Percentiles rank a stretch among this genome's conserved stretches.
These are phyloP conservation scores for Caerostris extrusa DNA, from an alignment of 1,140 invertebrate species.

Conservation along the genomic window DNA sequence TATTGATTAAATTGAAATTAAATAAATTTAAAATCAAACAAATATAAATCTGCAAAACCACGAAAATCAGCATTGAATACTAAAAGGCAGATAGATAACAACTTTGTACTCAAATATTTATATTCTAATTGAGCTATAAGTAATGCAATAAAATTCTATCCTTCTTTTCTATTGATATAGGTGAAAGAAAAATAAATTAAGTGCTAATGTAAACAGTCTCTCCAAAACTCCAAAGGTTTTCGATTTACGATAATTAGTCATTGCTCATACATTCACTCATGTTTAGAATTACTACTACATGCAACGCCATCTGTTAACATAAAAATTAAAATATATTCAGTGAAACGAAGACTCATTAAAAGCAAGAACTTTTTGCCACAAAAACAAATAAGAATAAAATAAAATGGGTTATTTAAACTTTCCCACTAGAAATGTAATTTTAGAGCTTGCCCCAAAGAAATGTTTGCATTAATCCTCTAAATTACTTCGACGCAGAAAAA, in stretches of 20 bases:
- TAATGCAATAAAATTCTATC: background rate
- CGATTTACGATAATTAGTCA: background rate
- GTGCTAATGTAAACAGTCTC: background rate
- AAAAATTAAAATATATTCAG: background rate
- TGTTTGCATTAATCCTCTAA: constrained; percentile 17
- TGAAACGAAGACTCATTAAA: background rate
- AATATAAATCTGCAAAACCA: too few species aligned
- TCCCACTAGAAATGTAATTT: background rate
- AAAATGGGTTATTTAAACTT: background rate
- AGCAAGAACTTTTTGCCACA: background rate
- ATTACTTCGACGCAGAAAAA: background rate
- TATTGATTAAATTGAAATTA: too few species aligned
- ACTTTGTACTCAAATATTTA: background rate
- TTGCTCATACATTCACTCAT: background rate
- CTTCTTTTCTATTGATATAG: background rate
- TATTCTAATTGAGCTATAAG: background rate
- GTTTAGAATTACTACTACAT: background rate
- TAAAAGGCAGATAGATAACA: too few species aligned
- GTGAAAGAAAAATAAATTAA: background rate
- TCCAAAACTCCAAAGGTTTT: background rate
- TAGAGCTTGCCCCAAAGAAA: background rate
- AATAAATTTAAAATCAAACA: too few species aligned
- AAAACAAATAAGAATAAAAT: background rate
- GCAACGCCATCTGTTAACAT: background rate
- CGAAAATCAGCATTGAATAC: too few species aligned